Conservation (phyloP, 2,797 vertebrate genomes). For the Glyptemys insculpta region DNA sequence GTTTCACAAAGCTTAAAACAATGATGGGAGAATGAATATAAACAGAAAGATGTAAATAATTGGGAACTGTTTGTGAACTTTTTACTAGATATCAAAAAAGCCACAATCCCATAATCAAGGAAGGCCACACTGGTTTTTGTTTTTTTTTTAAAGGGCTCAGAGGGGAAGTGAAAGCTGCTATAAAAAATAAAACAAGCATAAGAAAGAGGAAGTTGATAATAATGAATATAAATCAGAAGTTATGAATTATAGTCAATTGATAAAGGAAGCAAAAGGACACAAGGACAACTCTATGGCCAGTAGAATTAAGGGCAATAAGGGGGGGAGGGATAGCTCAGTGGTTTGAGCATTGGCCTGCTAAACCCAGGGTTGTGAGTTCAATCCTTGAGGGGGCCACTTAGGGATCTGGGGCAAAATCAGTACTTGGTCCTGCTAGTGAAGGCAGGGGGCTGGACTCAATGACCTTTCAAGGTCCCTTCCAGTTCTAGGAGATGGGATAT, state of each 20-base stretch:
- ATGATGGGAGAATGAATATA: not conserved
- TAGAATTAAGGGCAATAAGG: not conserved
- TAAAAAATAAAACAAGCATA: not conserved
- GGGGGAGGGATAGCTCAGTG: too few species aligned
- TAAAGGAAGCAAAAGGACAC: not conserved
- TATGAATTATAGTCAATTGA: not conserved
- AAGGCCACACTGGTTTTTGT: not conserved
- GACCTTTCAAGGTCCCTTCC: too few species aligned
- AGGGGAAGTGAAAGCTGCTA: not conserved
- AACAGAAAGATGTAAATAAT: not conserved
- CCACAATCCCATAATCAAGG: not conserved
- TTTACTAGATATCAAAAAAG: not conserved
- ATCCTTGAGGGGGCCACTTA: too few species aligned
- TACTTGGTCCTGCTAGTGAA: too few species aligned
- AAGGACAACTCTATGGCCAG: not conserved
- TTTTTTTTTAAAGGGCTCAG: not conserved
- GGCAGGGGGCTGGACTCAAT: too few species aligned
- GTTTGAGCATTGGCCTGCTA: too few species aligned
- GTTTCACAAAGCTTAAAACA: not conserved
- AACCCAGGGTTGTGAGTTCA: too few species aligned
- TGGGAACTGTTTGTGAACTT: not conserved
- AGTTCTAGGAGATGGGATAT: too few species aligned
- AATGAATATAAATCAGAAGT: not conserved
- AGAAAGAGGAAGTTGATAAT: not conserved
- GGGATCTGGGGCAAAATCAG: too few species aligned